phyloP scores from a whole-genome alignment of 2,888 invertebrate species.

The Pollenia labialis region DNA sequence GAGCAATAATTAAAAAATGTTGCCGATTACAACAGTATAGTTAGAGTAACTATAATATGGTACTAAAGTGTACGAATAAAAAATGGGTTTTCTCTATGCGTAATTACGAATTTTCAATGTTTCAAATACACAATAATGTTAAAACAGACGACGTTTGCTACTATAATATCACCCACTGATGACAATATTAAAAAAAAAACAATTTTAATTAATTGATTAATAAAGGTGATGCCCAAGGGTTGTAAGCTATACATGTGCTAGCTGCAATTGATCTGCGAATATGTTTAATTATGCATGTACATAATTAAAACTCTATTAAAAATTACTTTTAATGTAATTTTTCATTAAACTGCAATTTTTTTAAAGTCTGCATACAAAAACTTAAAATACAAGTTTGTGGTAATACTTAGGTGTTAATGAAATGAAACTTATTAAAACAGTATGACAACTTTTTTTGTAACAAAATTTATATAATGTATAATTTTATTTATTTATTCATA shows the following conservation, averaged over 20 bases:
- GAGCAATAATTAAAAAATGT: too few species aligned
- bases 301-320: slow-evolving; percentile 62
- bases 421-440: slow-evolving; percentile 61
- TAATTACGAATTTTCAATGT: too few species aligned
- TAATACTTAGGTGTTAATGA: slow-evolving; percentile 31
- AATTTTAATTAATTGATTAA: not conserved
- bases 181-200: too few species aligned
- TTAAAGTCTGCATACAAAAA: not conserved
- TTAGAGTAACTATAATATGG: too few species aligned
- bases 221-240: not conserved
- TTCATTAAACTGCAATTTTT: not conserved
- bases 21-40: too few species aligned
- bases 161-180: too few species aligned
- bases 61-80: too few species aligned
- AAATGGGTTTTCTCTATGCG: too few species aligned
- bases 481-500: slow-evolving; percentile 3
- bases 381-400: slow-evolving; percentile 6
- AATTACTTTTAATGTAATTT: slow-evolving; percentile 27
- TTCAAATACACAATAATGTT: too few species aligned
- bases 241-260: not conserved
- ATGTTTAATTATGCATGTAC: slow-evolving; percentile 46
- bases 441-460: slow-evolving; percentile 40
- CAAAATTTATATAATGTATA: slow-evolving; percentile 5
- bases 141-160: too few species aligned
- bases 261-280: slow-evolving; percentile 15